A percentile compares a stretch with the other conserved stretches of the same genome.
phyloP scores from a whole-genome alignment of 2,797 vertebrate genomes.

The Sciaenops ocellatus region DNA sequence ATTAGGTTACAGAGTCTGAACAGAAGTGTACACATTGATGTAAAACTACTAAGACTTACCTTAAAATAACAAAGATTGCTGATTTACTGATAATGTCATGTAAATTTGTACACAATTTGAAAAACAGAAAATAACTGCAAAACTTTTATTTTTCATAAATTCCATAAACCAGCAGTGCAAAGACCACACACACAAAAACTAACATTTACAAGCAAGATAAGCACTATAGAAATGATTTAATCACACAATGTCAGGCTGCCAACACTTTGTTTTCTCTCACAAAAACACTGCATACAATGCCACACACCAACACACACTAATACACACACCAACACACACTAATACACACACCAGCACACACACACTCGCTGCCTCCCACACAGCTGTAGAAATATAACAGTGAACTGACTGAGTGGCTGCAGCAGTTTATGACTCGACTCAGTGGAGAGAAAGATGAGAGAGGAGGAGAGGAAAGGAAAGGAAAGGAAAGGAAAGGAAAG shows the following conservation, averaged over 20 bases:
- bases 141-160: no score
- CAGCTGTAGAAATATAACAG: constrained; percentile 38
- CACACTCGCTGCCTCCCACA: constrained; percentile 46
- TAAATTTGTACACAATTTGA: no score
- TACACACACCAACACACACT: constrained; percentile 9
- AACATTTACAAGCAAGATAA: constrained; percentile 23
- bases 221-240: constrained; percentile 42
- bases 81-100: no score
- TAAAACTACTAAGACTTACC: no score
- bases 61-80: no score
- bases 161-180: background rate
- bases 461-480: background rate
- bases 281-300: constrained; percentile 16
- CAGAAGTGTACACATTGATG: no score
- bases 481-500: background rate
- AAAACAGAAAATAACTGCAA: no score
- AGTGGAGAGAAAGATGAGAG: constrained; percentile 44
- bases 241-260: constrained; percentile 23
- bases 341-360: constrained; percentile 10
- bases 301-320: constrained; percentile 33
- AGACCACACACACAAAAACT: constrained; percentile 16
- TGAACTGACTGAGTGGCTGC: constrained; percentile 48
- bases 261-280: constrained; percentile 37
- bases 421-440: constrained; percentile 44
- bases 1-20: no score